Conservation (phyloP, 2,888 invertebrate genomes). For the Monopis laevigella region DNA sequence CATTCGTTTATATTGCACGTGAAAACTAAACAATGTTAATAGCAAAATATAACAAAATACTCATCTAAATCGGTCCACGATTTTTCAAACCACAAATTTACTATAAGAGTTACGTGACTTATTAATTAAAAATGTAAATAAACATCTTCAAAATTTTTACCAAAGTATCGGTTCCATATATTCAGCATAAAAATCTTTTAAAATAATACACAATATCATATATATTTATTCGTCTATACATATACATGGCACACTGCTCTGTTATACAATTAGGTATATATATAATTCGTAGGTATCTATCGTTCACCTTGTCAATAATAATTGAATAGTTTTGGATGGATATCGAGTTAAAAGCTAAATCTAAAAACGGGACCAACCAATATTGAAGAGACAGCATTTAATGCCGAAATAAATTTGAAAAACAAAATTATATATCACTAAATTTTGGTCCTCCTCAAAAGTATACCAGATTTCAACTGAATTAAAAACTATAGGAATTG, state of each 20-base stretch:
- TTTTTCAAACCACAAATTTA: not conserved
- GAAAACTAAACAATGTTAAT: no score
- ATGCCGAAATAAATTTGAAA: conserved; percentile 34
- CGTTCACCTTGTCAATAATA: conserved; percentile 63
- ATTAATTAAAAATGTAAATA: conserved; percentile 56
- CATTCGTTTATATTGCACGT: no score
- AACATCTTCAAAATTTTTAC: conserved; percentile 61
- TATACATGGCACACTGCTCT: conserved; percentile 60
- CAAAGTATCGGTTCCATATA: conserved; percentile 57
- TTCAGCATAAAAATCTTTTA: conserved; percentile 61
- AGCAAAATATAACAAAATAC: no score
- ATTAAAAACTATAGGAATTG: conserved; percentile 47
- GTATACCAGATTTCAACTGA: conserved; percentile 1
- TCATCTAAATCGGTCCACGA: conserved; percentile 8
- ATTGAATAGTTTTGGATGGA: conserved; percentile 67
- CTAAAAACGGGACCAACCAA: not conserved
- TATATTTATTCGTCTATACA: conserved; percentile 32
- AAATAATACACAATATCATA: conserved; percentile 54
- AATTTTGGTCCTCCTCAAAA: conserved; percentile 47
- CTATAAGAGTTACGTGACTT: conserved; percentile 12
- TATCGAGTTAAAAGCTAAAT: conserved; percentile 37
- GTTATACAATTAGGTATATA: conserved; percentile 38
- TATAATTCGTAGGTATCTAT: conserved; percentile 46
- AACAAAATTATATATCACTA: conserved; percentile 36
- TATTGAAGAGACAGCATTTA: conserved; percentile 29